These are phyloP conservation scores for Bradypus variegatus DNA, from an alignment of 2,797 vertebrate genomes.

Conservation along the genomic window DNA sequence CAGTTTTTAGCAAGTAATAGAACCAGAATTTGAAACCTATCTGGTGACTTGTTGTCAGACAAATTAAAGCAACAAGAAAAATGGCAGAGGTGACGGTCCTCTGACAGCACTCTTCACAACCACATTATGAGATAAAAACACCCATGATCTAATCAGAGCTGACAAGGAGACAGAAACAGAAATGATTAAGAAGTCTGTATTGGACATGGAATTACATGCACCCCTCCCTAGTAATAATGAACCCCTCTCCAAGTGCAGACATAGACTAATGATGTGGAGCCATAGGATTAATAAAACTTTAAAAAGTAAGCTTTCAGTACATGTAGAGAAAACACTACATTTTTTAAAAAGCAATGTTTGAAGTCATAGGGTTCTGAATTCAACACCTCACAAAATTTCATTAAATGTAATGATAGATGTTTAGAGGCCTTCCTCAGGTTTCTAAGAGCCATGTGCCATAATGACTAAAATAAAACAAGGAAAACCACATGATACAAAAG, in stretches of 20 bases:
- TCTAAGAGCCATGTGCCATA: background rate
- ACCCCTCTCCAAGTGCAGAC: background rate
- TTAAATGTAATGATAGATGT: background rate
- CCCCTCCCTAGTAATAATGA: background rate
- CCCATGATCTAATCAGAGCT: background rate
- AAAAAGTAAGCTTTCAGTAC: background rate
- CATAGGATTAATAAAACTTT: background rate
- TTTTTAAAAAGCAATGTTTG: background rate
- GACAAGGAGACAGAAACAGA: background rate
- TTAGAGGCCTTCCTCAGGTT: background rate
- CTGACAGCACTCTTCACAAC: background rate
- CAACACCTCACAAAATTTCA: background rate
- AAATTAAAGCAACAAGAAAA: background rate
- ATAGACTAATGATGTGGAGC: background rate
- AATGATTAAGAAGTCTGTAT: background rate
- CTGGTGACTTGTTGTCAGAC: background rate
- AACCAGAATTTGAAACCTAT: background rate
- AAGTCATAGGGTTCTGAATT: background rate
- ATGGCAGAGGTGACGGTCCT: background rate
- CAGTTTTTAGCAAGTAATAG: background rate
- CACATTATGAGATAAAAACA: background rate
- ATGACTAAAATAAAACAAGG: background rate
- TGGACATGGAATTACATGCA: background rate
- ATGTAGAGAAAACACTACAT: background rate
- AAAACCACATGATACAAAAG: background rate